Conservation (phyloP, 1,140 invertebrate genomes). For the Drosophila seguyi region DNA sequence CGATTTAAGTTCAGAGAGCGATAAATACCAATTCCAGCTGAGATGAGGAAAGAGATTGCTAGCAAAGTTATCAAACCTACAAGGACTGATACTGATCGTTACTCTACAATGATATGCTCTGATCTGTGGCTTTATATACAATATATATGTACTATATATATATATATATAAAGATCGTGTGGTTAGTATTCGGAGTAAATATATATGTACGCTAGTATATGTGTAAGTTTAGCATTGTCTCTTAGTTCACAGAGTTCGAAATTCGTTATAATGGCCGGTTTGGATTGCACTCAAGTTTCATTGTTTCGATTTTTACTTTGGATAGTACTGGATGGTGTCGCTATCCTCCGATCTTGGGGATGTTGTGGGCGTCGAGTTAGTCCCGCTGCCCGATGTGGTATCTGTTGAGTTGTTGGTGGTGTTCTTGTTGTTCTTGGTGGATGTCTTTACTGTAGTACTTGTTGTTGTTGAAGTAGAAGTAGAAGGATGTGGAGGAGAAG, state of each 20-base stretch:
- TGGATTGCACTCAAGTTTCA: constrained; percentile 52
- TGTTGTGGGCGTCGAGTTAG: constrained; percentile 47
- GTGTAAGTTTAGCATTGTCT: constrained; percentile 32
- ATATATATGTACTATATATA: constrained; percentile 18
- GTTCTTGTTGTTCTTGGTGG: constrained; percentile 43
- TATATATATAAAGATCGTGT: constrained; percentile 24
- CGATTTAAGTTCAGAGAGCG: constrained; percentile 3
- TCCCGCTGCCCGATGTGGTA: constrained; percentile 50
- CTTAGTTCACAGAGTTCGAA: constrained; percentile 50
- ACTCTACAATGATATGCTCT: constrained; percentile 48
- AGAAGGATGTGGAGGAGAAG: constrained; percentile 43
- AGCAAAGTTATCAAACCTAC: constrained; percentile 19
- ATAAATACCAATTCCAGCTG: constrained; percentile 8
- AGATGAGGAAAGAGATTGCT: constrained; percentile 24
- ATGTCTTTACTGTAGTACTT: constrained; percentile 32
- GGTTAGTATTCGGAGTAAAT: constrained; percentile 35
- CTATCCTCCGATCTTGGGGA: constrained; percentile 73
- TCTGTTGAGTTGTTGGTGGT: constrained; percentile 58
- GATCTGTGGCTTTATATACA: constrained; percentile 46
- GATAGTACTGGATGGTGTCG: constrained; percentile 54
- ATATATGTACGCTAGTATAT: constrained; percentile 30
- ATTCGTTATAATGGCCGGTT: constrained; percentile 75
- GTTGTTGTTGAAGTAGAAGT: constrained; percentile 30
- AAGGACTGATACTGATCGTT: constrained; percentile 33
- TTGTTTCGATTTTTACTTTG: constrained; percentile 60